Percentiles rank a stretch among this genome's conserved stretches.
Evolutionary conservation across 2,113 vertebrate species (phyloP).

Genomic region (Capra hircus): DNA sequence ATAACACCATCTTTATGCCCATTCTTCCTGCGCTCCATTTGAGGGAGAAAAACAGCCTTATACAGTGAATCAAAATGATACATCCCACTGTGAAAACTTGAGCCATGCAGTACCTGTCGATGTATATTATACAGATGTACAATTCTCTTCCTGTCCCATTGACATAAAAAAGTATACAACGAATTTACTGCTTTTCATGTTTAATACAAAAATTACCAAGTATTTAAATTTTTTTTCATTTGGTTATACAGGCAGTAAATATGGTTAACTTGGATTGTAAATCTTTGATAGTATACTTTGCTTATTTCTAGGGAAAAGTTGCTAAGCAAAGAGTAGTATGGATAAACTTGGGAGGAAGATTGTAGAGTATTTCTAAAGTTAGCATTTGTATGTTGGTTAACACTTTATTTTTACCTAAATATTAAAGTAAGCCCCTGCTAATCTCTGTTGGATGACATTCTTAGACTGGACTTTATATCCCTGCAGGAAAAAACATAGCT

Average conservation of each 20-base stretch:
- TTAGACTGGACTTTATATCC: neutral
- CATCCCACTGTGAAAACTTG: neutral
- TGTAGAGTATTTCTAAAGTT: neutral
- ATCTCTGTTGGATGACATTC: neutral
- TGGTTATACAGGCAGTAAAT: neutral
- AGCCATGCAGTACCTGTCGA: neutral
- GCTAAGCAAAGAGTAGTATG: neutral
- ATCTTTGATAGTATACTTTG: neutral
- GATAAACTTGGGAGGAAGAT: neutral
- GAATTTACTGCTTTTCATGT: neutral
- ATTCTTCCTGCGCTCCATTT: neutral
- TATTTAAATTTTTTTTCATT: neutral
- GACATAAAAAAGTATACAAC: neutral
- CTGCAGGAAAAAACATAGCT: neutral
- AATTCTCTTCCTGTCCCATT: neutral
- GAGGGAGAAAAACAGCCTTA: neutral
- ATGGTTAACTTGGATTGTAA: neutral
- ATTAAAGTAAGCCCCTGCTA: neutral
- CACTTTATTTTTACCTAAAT: slow-evolving; percentile 15
- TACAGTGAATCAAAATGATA: neutral
- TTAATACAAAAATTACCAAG: slow-evolving; percentile 4
- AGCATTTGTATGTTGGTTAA: neutral
- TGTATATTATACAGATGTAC: neutral
- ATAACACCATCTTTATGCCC: neutral
- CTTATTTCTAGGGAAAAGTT: neutral